Evolutionary conservation across 2,888 invertebrate species (phyloP).

Genomic region (Drosophila anomalata): DNA sequence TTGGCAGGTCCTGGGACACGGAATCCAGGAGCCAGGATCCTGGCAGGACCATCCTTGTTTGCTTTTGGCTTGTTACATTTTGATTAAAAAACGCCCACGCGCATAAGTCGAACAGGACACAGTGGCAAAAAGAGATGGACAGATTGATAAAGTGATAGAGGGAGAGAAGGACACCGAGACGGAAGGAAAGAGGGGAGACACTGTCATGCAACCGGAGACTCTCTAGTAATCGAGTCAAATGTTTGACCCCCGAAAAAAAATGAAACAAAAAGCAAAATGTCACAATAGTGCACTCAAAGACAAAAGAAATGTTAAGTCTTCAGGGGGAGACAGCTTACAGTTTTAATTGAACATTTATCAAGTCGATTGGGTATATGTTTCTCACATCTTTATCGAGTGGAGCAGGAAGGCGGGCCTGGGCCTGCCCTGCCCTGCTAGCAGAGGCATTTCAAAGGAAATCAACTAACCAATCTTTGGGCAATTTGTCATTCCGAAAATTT

Average conservation of each 20-base stretch:
- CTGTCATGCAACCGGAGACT: constrained; percentile 30
- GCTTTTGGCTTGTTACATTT: constrained; percentile 79
- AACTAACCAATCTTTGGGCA: not conserved
- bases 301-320: constrained; percentile 39
- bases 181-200: constrained; percentile 18
- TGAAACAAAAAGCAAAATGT: constrained; percentile 36
- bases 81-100: constrained; percentile 80
- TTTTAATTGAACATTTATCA: constrained; percentile 46
- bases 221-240: constrained; percentile 39
- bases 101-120: constrained; percentile 61
- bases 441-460: constrained; percentile 18
- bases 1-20: not conserved
- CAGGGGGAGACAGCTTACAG: constrained; percentile 35
- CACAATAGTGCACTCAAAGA: constrained; percentile 41
- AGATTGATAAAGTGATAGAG: constrained; percentile 28
- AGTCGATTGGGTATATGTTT: constrained; percentile 40
- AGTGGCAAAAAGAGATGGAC: constrained; percentile 22
- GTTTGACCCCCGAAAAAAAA: constrained; percentile 30
- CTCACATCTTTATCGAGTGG: not conserved
- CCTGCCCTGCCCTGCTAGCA: not conserved
- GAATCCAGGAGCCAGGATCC: not conserved
- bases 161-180: constrained; percentile 17
- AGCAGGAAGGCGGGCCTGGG: not conserved
- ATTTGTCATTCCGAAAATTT: not conserved
- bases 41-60: constrained; percentile 61